Evolutionary conservation across 1,140 invertebrate genomes (phyloP).

Genomic region (Cepaea nemoralis): DNA sequence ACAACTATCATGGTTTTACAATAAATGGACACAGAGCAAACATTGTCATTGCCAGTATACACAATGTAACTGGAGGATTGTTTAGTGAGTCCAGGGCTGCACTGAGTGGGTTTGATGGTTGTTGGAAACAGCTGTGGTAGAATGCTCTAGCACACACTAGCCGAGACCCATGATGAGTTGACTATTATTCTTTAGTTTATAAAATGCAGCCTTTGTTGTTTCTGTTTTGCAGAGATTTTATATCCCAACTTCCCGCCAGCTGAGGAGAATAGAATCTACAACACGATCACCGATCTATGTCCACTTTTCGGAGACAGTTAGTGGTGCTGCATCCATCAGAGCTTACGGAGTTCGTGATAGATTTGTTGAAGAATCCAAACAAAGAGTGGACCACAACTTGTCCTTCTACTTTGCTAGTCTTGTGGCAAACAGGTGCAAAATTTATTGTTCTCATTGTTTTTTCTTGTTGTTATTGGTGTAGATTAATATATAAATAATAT

Average conservation of each 20-base stretch:
- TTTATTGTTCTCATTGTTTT: neutral
- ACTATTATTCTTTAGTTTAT: no score
- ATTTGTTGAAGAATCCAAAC: constrained; percentile 73
- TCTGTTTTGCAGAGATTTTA: constrained; percentile 71
- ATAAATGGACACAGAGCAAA: no score
- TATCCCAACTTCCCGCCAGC: constrained; percentile 74
- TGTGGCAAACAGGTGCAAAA: constrained; percentile 63
- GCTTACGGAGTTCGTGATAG: constrained; percentile 73
- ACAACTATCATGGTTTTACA: no score
- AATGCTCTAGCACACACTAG: no score
- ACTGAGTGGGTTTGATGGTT: no score
- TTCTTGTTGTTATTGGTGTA: neutral
- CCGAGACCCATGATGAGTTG: no score
- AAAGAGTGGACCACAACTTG: constrained; percentile 71
- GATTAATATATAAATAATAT: no score
- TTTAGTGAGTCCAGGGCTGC: no score
- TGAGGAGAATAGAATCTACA: constrained; percentile 74
- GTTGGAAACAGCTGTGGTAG: no score
- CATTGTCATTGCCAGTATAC: no score
- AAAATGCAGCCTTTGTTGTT: neutral
- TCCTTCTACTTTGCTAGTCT: constrained; percentile 63
- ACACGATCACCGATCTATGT: constrained; percentile 75
- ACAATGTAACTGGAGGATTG: no score
- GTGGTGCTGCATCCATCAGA: constrained; percentile 75
- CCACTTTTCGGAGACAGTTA: constrained; percentile 75